A percentile compares a stretch with the other conserved stretches of the same genome.
Evolutionary conservation across 2,888 invertebrate genomes (phyloP).

Genomic region (Eucriotettix oculatus): DNA sequence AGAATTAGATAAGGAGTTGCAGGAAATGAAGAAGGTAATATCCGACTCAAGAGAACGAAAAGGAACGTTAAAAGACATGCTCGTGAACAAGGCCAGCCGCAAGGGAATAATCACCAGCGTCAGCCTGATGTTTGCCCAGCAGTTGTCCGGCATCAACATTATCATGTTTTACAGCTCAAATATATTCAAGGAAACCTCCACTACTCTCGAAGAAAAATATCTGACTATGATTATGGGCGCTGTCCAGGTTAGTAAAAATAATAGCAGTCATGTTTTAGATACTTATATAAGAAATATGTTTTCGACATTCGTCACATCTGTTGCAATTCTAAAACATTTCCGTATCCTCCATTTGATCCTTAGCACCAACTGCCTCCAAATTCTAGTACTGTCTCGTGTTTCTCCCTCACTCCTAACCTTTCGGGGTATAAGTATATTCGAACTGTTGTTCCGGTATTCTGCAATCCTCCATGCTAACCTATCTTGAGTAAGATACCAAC

Average conservation of each 20-base stretch:
- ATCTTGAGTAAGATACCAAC: too few relatives aligned
- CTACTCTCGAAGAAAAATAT: constrained; percentile 34
- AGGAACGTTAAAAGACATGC: constrained; percentile 35
- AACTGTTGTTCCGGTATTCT: too few relatives aligned
- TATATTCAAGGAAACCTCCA: constrained; percentile 54
- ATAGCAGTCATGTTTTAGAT: too few relatives aligned
- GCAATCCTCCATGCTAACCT: too few relatives aligned
- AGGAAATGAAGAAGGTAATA: constrained; percentile 34
- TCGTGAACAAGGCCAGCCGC: constrained; percentile 41
- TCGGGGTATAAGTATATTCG: too few relatives aligned
- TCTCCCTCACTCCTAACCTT: too few relatives aligned
- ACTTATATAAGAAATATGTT: too few relatives aligned
- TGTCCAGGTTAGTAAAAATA: constrained; percentile 45
- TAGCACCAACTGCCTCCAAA: too few relatives aligned
- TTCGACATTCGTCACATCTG: too few relatives aligned
- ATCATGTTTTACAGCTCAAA: constrained; percentile 60
- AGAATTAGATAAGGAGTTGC: constrained; percentile 46
- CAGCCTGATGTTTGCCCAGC: constrained; percentile 77
- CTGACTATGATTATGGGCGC: constrained; percentile 65
- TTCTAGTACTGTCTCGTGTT: too few relatives aligned
- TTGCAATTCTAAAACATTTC: too few relatives aligned
- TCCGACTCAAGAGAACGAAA: constrained; percentile 26
- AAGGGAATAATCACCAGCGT: constrained; percentile 54
- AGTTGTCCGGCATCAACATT: constrained; percentile 67
- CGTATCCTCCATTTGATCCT: too few relatives aligned